A percentile compares a stretch with the other conserved stretches of the same genome.
phyloP scores from a whole-genome alignment of 2,797 vertebrate species.

The Babyrousa celebensis region DNA sequence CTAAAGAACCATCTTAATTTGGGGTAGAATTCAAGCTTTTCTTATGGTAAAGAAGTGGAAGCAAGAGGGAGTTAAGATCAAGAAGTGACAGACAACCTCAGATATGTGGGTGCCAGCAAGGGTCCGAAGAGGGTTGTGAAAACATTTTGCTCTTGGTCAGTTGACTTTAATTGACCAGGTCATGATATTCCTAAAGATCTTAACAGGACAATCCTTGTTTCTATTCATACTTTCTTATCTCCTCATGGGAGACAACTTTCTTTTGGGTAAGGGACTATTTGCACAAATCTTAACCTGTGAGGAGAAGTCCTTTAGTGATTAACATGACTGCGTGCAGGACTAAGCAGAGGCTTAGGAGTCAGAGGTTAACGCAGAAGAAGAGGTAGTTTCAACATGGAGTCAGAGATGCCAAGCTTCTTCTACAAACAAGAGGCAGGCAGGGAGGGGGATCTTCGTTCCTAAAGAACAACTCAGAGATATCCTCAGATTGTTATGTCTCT shows the following conservation, averaged over 20 bases:
- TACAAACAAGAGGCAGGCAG: not conserved
- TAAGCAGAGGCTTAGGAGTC: not conserved
- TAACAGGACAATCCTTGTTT: not conserved
- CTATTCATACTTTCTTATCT: not conserved
- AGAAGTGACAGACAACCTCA: not conserved
- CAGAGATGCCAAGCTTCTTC: not conserved
- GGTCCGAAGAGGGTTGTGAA: not conserved
- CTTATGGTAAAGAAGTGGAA: not conserved
- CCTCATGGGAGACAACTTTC: not conserved
- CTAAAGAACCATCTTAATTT: not conserved
- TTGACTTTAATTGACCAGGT: not conserved
- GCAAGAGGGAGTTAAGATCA: not conserved
- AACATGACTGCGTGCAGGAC: not conserved
- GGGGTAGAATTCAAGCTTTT: not conserved
- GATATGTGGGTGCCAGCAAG: not conserved
- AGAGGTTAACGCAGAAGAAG: not conserved
- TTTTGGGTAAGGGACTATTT: not conserved
- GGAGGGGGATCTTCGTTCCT: not conserved
- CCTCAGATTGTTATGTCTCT: not conserved
- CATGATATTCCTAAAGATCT: not conserved
- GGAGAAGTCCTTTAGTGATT: not conserved
- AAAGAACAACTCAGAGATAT: not conserved
- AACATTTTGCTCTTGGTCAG: not conserved
- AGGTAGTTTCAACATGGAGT: no score
- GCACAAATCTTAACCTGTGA: not conserved